phyloP scores from a whole-genome alignment of 2,113 vertebrate species.

The Miniopterus natalensis region DNA sequence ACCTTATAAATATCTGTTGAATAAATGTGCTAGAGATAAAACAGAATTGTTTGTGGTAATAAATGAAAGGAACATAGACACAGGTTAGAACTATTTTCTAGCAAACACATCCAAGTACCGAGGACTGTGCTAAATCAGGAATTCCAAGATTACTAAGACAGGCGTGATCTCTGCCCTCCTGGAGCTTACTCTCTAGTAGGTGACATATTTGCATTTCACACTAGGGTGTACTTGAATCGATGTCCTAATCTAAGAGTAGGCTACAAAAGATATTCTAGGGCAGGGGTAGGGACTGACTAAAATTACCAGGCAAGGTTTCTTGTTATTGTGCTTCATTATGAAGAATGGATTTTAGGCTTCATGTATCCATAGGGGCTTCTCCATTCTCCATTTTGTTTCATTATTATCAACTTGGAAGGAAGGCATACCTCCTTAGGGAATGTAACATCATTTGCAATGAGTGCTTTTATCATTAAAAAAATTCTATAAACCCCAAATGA shows the following conservation, averaged over 20 bases:
- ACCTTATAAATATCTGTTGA: neutral
- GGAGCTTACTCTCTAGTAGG: neutral
- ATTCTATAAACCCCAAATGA: neutral
- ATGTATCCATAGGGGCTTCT: neutral
- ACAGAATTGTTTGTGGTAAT: neutral
- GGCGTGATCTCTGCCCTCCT: neutral
- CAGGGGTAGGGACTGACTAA: neutral
- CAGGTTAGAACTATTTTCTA: constrained; percentile 10
- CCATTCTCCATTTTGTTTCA: neutral
- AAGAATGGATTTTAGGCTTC: constrained; percentile 30
- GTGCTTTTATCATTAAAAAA: constrained; percentile 24
- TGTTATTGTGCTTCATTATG: neutral
- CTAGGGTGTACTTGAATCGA: neutral
- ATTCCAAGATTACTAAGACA: neutral
- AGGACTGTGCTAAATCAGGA: neutral
- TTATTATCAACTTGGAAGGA: constrained; percentile 33
- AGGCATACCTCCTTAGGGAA: neutral
- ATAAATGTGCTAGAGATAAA: constrained; percentile 23
- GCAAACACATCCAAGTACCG: neutral
- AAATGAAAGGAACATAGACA: neutral
- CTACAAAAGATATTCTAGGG: neutral
- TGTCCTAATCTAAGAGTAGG: neutral
- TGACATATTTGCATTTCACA: neutral
- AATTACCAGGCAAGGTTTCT: neutral
- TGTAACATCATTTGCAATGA: neutral